Evolutionary conservation across 2,888 invertebrate species (phyloP).

Genomic region (Leptinotarsa juncta): DNA sequence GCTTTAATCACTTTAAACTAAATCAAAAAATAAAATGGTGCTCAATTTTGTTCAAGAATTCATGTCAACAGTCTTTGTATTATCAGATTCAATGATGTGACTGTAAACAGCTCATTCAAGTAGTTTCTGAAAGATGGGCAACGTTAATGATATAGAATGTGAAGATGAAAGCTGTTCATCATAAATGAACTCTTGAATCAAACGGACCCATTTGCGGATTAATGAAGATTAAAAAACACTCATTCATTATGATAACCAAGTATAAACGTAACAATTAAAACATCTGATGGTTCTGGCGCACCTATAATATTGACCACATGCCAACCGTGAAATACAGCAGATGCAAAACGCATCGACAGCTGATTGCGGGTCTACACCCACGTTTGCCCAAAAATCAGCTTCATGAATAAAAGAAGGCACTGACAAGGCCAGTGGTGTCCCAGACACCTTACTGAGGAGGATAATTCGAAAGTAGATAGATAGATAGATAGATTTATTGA

Average conservation of each 20-base stretch:
- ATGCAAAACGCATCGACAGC: conserved; percentile 30
- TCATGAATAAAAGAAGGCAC: conserved; percentile 14
- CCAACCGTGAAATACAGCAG: conserved; percentile 31
- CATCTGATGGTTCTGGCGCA: conserved; percentile 31
- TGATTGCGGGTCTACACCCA: conserved; percentile 21
- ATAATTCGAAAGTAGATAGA: no score
- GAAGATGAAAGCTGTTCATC: no score
- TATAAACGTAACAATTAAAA: conserved; percentile 25
- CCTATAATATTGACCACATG: conserved; percentile 36
- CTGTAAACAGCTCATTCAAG: no score
- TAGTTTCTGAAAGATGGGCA: no score
- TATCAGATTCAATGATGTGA: no score
- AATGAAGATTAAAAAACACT: conserved; percentile 1
- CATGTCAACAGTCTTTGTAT: no score
- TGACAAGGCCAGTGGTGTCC: not conserved
- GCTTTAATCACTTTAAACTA: no score
- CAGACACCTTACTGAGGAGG: not conserved
- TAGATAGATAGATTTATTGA: no score
- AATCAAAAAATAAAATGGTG: no score
- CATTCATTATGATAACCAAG: conserved; percentile 16
- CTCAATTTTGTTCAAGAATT: no score
- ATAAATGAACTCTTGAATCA: not conserved
- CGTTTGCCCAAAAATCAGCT: conserved; percentile 18
- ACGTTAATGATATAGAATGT: no score
- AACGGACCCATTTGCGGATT: not conserved